Base-by-base conservation (phyloP, 1,140 invertebrate genomes). In the Pseudomyrmex sp. region DNA sequence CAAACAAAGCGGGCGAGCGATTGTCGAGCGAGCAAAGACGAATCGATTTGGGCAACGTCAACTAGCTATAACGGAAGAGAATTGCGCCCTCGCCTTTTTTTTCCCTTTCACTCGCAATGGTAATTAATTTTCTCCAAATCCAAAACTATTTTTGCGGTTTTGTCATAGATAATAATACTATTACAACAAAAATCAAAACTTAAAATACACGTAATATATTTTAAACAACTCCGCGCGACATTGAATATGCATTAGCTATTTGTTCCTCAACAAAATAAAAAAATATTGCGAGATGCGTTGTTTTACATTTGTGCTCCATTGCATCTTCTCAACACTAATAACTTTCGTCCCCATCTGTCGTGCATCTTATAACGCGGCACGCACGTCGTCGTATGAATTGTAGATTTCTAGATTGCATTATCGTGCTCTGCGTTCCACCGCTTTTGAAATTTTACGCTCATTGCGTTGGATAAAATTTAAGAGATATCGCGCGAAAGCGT, bases 11-110 rank as follows among this genome's bases (percentile, higher is more conserved):
- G 26, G 44, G 5, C 44, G n/a, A 63, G 2, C 62, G 13, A 68
- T 77, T 83, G 63, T 69, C 50, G 54, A 13, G 61, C 26, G 18
- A 77, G 48, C 12, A 18, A 26, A 68, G 69, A 68, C 52, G 44
- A 77, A 87, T 88, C 82, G 75, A 88, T 80, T 73, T 35, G 50
- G 54, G 3, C 20, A 23, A 75, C n/a, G 10, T 20, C 46, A 63
- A n/a, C 3, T 46, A 26, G 18, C 54, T 69, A 26, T 26, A 66
- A 69, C 44, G 7, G 2, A 46, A 52, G 26, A 5, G 2, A 54
- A 35, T 35, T 35, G 5, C 35, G 0, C 13, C 2, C 10, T 46
- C 13, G 15, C 20, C 20, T 26, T 12, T 3, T 59, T 18, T 10
- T 20, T 2, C 46, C 2, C 18, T 74, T 59, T 54, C 46, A 50